phyloP scores from a whole-genome alignment of 2,797 vertebrate genomes.

The Phoeniculus purpureus region DNA sequence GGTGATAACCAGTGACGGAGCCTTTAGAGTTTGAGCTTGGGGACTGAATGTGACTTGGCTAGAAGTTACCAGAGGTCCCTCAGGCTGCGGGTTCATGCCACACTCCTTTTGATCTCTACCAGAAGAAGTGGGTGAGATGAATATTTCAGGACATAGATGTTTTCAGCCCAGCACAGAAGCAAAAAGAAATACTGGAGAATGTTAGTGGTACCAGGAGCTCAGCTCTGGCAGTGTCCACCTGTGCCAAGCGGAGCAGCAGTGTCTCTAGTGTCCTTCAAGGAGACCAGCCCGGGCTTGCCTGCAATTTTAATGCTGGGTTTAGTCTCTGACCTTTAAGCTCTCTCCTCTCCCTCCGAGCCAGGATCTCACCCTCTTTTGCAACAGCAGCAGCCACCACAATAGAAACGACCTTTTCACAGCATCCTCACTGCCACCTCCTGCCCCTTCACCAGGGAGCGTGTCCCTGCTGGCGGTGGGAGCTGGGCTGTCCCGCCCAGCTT shows the following conservation, averaged over 20 bases:
- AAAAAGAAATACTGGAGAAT: background rate
- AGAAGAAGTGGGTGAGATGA: background rate
- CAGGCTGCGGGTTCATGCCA: background rate
- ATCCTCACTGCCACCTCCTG: background rate
- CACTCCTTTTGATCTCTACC: background rate
- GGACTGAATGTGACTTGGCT: background rate
- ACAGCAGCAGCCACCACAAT: background rate
- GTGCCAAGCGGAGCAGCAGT: background rate
- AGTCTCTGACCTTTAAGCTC: background rate
- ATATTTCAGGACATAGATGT: background rate
- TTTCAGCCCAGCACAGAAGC: background rate
- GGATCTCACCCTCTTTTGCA: background rate
- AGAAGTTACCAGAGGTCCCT: background rate
- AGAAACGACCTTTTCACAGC: background rate
- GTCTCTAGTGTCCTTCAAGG: background rate
- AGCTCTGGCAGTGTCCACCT: background rate
- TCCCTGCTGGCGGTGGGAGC: background rate
- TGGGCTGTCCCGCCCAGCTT: background rate
- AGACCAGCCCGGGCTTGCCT: slow-evolving; percentile 1
- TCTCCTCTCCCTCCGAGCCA: background rate
- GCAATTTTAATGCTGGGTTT: background rate
- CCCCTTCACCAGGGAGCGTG: background rate
- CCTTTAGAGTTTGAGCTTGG: background rate
- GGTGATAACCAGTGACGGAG: background rate
- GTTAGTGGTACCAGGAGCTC: background rate